Percentiles rank a stretch among this genome's conserved stretches.
Conservation (phyloP, 2,888 invertebrate species). For the Apoda limacodes region DNA sequence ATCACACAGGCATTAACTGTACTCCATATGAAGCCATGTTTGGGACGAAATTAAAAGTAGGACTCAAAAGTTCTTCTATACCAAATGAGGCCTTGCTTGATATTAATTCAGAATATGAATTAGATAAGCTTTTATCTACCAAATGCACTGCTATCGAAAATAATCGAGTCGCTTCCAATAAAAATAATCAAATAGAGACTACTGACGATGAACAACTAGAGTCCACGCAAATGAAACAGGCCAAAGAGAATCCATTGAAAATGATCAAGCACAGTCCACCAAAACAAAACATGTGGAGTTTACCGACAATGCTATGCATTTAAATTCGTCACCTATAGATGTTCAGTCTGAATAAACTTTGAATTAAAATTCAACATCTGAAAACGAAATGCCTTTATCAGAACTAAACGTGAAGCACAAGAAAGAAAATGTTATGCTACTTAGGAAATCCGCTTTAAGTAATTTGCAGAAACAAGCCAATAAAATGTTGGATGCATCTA, state of each 20-base stretch:
- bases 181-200: neutral
- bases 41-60: slow-evolving; percentile 20
- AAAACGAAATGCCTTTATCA: slow-evolving; percentile 2
- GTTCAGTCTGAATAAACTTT: no score
- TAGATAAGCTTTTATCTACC: slow-evolving; percentile 12
- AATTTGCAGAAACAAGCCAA: no score
- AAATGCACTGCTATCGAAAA: slow-evolving; percentile 3
- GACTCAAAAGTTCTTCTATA: slow-evolving; percentile 13
- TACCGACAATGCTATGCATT: no score
- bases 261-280: no score
- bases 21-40: slow-evolving; percentile 35
- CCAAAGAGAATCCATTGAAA: slow-evolving; percentile 2
- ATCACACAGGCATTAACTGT: slow-evolving; percentile 31
- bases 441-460: slow-evolving; percentile 7
- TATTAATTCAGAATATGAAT: slow-evolving; percentile 11
- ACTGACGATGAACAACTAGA: slow-evolving; percentile 3
- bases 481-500: slow-evolving; percentile 7
- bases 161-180: slow-evolving; percentile 4
- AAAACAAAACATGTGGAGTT: no score
- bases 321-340: no score
- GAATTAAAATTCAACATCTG: slow-evolving; percentile 2
- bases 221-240: slow-evolving; percentile 2
- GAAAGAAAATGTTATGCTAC: slow-evolving; percentile 2
- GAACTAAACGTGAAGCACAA: no score
- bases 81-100: slow-evolving; percentile 8